A percentile compares a stretch with the other conserved stretches of the same genome.
Conservation (phyloP, 30 jellyfish, hydroid and myxozoan genomes). For the Rhopilema esculentum region DNA sequence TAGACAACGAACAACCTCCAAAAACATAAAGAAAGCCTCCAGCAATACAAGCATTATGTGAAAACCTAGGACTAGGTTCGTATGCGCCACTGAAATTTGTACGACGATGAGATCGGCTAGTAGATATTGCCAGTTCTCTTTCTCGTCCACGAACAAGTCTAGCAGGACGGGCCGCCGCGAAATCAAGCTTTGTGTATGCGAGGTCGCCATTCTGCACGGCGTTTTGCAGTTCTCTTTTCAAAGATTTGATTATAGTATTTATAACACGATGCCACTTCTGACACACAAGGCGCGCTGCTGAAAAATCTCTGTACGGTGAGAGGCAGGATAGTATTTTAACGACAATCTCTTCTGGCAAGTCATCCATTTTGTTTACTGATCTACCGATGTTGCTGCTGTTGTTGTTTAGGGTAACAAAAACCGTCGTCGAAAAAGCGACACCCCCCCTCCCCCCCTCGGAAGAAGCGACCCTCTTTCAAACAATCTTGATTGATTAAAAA, state of each 20-base stretch:
- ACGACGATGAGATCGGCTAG: constrained; percentile 41
- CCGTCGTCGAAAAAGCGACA: too few species aligned
- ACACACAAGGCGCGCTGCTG: constrained; percentile 76
- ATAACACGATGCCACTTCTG: constrained; percentile 80
- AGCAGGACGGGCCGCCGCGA: constrained; percentile 36
- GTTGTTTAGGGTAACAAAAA: too few species aligned
- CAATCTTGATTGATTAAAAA: too few species aligned
- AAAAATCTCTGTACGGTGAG: constrained; percentile 83
- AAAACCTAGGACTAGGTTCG: constrained; percentile 87
- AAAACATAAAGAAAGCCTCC: constrained; percentile 74
- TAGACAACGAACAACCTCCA: constrained; percentile 89
- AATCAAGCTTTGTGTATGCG: constrained; percentile 34
- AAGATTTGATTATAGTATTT: constrained; percentile 22
- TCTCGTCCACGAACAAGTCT: not conserved
- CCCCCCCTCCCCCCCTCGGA: too few species aligned
- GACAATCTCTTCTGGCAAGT: constrained; percentile 84
- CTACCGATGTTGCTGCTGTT: constrained; percentile 43
- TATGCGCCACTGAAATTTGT: not conserved
- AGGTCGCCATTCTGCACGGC: constrained; percentile 56
- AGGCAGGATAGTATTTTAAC: constrained; percentile 77
- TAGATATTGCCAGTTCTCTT: constrained; percentile 11
- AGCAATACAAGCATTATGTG: constrained; percentile 75
- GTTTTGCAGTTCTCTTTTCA: constrained; percentile 48
- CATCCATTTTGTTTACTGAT: constrained; percentile 32
- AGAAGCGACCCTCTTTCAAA: too few species aligned